Evolutionary conservation across 2,113 vertebrate genomes (phyloP), one percentile per base, ranked within the genome.

Genomic region (Trichomycterus rosablanca): DNA sequence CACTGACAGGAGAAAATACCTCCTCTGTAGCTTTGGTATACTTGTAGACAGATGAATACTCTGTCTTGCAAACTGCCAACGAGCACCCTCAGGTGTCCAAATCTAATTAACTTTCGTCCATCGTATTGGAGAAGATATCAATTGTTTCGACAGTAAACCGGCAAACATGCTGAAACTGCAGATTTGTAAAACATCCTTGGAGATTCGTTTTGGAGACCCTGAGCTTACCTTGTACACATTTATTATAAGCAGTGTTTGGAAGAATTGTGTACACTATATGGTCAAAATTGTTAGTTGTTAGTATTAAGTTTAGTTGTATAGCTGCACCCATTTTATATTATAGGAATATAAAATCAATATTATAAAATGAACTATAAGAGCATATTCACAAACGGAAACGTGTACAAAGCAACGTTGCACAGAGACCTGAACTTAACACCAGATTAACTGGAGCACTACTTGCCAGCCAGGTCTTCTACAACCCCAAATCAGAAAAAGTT

Each of bases 71-170:
- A 89, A 88, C 88, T 87, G 84, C 80, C 81, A 81, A 74, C 74
- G 80, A 78, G 80, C 76, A 71, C 74, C 79, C 84, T 84, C 78
- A 78, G 83, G 84, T 83, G 81, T 77, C 80, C 77, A 77, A 84
- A 85, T 87, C 80, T 86, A 86, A 88, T 88, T 88, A 87, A 87
- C 84, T 84, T 67, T 78, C 80, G 83, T 83, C 83, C 79, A 82
- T 86, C 81, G 83, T 87, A 87, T 84, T 74, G 76, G 72, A 78
- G 78, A 80, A 78, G 82, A 69, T 76, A 80, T 84, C 85, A 87
- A 87, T 85, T 84, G 85, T 86, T 86, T 87, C 81, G 82, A 80
- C 81, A 82, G 80, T 78, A 80, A 74, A 82, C 78, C 83, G 78
- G 80, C 75, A 76, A 83, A 83, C 76, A 79, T 82, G 82, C 83